These are phyloP conservation scores for Callionymus lyra DNA, from an alignment of 2,113 vertebrate species.

Conservation along the genomic window DNA sequence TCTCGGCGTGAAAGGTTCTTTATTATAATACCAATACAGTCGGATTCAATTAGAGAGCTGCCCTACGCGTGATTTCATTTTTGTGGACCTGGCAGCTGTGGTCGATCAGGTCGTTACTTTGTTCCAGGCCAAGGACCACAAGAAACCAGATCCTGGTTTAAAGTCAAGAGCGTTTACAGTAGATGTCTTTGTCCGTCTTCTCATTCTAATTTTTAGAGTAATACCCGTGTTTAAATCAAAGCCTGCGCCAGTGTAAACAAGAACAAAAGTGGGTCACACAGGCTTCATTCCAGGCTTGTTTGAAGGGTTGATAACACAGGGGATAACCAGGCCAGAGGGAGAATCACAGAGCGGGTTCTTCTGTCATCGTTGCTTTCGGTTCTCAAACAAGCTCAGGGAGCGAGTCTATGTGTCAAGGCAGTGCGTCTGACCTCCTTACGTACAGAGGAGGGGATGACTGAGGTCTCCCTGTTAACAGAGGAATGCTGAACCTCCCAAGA, in stretches of 20 bases:
- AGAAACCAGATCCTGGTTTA: constrained; percentile 19
- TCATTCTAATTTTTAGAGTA: constrained; percentile 11
- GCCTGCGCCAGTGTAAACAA: constrained; percentile 5
- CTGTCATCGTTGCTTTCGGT: neutral
- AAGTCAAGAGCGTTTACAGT: constrained; percentile 1
- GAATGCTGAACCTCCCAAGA: constrained; percentile 30
- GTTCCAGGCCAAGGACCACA: constrained; percentile 31
- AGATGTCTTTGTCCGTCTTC: constrained; percentile 5
- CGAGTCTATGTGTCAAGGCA: neutral
- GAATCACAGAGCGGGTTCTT: neutral
- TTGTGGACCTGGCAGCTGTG: constrained; percentile 3
- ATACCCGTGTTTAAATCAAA: constrained; percentile 11
- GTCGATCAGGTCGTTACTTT: constrained; percentile 17
- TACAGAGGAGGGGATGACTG: constrained; percentile 19
- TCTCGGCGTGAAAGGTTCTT: constrained; percentile 1
- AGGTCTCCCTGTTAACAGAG: constrained; percentile 26
- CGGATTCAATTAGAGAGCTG: constrained; percentile 28
- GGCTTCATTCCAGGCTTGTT: constrained; percentile 5
- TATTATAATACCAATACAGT: constrained; percentile 11
- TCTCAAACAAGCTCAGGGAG: neutral
- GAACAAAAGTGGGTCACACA: constrained; percentile 8
- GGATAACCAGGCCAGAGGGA: neutral
- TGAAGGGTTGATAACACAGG: constrained; percentile 1
- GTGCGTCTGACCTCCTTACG: constrained; percentile 8
- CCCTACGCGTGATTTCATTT: constrained; percentile 14